These are phyloP conservation scores for Chirona hameri DNA, from an alignment of 2,888 invertebrate genomes.

Conservation along the genomic window DNA sequence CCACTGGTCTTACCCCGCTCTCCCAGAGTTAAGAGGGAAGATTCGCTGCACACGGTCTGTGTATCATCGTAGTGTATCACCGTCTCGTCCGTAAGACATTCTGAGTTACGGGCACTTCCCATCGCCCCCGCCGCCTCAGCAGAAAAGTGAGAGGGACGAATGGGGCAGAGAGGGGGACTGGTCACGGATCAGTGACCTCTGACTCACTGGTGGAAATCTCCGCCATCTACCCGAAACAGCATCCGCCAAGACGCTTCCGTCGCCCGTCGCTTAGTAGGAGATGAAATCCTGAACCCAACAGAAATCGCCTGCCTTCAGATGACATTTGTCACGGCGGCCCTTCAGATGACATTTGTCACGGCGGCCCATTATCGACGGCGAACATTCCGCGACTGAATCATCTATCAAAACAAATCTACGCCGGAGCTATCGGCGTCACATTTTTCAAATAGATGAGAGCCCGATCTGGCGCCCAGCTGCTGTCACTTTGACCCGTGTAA, in stretches of 20 bases:
- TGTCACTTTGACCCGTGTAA: not conserved
- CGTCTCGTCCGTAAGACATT: no score
- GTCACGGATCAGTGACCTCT: no score
- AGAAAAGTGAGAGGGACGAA: no score
- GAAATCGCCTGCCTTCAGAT: not conserved
- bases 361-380: not conserved
- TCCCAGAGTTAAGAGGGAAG: no score
- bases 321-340: not conserved
- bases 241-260: not conserved
- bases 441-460: not conserved
- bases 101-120: no score
- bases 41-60: no score
- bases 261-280: not conserved
- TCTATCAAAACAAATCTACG: not conserved
- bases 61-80: no score
- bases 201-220: not conserved
- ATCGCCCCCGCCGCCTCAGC: no score
- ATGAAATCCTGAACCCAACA: not conserved
- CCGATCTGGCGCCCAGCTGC: not conserved
- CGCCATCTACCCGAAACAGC: not conserved
- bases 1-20: no score
- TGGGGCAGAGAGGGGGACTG: no score
- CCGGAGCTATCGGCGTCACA: not conserved
- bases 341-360: not conserved
- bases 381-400: not conserved